phyloP scores from a whole-genome alignment of 2,113 vertebrate species.

The Pavo muticus region DNA sequence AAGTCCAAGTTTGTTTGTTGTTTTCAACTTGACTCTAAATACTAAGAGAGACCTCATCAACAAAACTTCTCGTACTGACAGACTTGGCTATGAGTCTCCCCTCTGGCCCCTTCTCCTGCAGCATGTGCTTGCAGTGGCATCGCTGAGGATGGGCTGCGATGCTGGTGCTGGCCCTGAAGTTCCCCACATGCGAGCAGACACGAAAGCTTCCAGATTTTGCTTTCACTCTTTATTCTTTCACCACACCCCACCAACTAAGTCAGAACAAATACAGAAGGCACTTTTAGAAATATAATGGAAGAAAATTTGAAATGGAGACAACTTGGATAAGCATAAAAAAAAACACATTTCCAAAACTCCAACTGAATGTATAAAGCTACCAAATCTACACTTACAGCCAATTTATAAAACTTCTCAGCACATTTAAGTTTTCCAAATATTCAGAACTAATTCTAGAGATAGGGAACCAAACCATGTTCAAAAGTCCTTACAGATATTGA shows the following conservation, averaged over 20 bases:
- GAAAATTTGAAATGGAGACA: neutral
- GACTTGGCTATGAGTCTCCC: neutral
- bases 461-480: neutral
- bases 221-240: neutral
- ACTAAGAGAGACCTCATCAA: neutral
- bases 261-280: neutral
- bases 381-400: neutral
- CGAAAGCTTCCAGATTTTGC: neutral
- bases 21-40: neutral
- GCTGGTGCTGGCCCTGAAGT: neutral
- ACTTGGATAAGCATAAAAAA: neutral
- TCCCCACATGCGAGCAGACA: neutral
- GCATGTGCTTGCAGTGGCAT: fast-evolving
- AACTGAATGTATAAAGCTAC: neutral
- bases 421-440: neutral
- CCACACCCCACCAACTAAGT: neutral
- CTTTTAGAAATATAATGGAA: neutral
- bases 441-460: neutral
- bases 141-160: neutral
- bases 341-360: neutral
- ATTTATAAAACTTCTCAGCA: neutral
- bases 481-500: neutral
- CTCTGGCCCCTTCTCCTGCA: neutral
- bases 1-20: neutral
- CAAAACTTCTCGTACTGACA: neutral